Conservation (phyloP, 2,888 invertebrate species). For the Eupithecia vulgata region DNA sequence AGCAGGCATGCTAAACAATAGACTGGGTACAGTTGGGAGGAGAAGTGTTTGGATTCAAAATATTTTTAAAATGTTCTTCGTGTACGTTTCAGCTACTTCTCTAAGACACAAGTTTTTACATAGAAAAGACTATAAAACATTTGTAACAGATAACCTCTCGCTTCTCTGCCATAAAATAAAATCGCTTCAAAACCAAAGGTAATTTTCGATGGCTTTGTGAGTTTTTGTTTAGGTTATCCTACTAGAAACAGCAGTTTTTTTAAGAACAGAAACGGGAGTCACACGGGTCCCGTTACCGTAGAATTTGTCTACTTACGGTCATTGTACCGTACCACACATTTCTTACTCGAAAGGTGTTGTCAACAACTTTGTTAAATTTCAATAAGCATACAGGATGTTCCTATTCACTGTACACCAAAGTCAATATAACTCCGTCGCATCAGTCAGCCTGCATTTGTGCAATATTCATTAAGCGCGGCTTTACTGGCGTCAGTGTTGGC, state of each 20-base stretch:
- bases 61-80: neutral
- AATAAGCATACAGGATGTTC: neutral
- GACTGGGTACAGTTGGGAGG: constrained; percentile 47
- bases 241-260: neutral
- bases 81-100: neutral
- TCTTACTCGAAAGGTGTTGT: neutral
- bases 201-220: neutral
- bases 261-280: neutral
- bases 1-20: constrained; percentile 57
- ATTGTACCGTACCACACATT: neutral
- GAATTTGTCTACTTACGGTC: neutral
- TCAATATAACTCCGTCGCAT: constrained; percentile 63
- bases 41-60: constrained; percentile 35
- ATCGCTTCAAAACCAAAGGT: neutral
- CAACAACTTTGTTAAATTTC: neutral
- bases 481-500: constrained; percentile 46
- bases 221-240: neutral
- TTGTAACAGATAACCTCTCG: neutral
- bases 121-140: neutral
- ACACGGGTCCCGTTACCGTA: neutral
- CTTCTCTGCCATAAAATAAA: neutral
- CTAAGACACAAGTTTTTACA: neutral
- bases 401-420: constrained; percentile 50
- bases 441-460: constrained; percentile 77
- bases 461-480: constrained; percentile 80